Base-by-base conservation (phyloP, 2,113 vertebrate genomes). In the Ptilorrhoa leucosticta region DNA sequence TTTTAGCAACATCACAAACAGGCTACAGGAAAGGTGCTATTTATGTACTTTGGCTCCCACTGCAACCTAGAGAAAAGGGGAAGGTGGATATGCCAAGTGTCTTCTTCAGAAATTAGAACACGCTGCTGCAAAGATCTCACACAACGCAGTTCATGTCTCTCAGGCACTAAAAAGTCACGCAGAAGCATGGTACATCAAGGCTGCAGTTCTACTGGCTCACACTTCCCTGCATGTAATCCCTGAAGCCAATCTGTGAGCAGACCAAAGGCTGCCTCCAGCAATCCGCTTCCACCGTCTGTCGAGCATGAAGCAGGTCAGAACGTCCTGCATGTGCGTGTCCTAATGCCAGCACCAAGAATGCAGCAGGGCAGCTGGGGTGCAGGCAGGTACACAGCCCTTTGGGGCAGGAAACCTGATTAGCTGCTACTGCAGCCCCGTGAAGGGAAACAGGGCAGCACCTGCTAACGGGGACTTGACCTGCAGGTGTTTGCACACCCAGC, bases 401-500 rank as follows among this genome's bases (percentile, higher is more conserved):
- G 26, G 48, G 58, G 35, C 2, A 51, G 35, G 28, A 86, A 87
- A 66, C 9, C 16, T 42, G 50, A 42, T 22, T 3, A 86, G 54
- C 23, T 8, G 2, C 33, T 27, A 21, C n/a, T 30, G 45, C 63
- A 76, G 75, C 50, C 30, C 1, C 13, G 2, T 0, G 9, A 60
- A 20, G 31, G 39, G 20, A 79, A 4, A 53, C 31, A 53, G 30
- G 58, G n/a, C 31, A 90, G 37, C 68, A 45, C 35, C 66, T 83
- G 78, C 58, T 56, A 44, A 31, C 14, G 61, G 48, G 22, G 44
- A 28, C 35, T 27, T 6, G 12, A 50, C 1, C 1, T 3, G 2
- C 0, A 0, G 12, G 15, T 1, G 0, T 60, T 45, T 58, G 48
- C 51, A 56, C 39, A 53, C 9, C 39, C 48, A 42, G 26, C 1